A percentile compares a stretch with the other conserved stretches of the same genome.
These are phyloP conservation scores for Podocnemis expansa DNA, from an alignment of 2,113 vertebrate species.

Conservation along the genomic window DNA sequence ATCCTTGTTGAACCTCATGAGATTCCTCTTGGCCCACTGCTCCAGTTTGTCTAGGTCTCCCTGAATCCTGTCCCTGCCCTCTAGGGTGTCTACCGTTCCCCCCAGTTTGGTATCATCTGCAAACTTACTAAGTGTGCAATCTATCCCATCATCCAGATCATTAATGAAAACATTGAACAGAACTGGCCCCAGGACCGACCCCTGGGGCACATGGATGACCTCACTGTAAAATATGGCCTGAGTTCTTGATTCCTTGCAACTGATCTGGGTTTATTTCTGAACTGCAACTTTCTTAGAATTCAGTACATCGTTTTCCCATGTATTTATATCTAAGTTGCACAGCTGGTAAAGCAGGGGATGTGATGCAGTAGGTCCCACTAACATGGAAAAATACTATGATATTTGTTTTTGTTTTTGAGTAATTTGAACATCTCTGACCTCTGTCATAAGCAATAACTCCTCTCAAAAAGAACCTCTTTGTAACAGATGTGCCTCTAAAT, in stretches of 20 bases:
- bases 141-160: no score
- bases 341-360: background rate
- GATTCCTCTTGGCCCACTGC: no score
- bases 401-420: background rate
- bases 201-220: no score
- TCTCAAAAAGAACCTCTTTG: background rate
- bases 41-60: no score
- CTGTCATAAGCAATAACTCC: background rate
- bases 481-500: background rate
- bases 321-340: background rate
- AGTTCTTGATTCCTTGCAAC: background rate
- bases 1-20: no score
- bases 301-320: background rate
- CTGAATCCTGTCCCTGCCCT: no score
- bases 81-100: no score
- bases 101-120: no score
- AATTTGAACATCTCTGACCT: background rate
- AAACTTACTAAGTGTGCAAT: no score
- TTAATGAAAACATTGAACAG: no score
- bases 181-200: no score
- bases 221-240: background rate
- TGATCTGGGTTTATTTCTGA: accelerated
- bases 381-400: background rate
- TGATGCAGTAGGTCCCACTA: accelerated
- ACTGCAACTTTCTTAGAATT: background rate